Evolutionary conservation across 2,113 vertebrate genomes (phyloP).

Genomic region (Girardinichthys multiradiatus): DNA sequence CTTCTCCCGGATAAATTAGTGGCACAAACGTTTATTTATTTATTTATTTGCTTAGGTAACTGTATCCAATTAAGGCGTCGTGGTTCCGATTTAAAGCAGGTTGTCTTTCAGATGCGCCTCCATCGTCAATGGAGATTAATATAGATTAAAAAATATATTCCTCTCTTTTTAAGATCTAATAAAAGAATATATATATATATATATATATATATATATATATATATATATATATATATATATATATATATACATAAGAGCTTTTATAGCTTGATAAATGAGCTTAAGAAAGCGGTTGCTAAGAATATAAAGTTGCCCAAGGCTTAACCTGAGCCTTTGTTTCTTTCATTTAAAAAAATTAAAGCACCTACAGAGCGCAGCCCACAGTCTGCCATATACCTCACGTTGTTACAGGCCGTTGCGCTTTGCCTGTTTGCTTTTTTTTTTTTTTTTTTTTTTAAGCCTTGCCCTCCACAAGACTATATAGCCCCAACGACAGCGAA

Average conservation of each 20-base stretch:
- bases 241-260: constrained; percentile 11
- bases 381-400: constrained; percentile 34
- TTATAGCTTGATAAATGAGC: constrained; percentile 47
- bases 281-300: constrained; percentile 27
- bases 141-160: not conserved
- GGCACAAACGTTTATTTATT: constrained; percentile 14
- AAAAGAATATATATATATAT: too few relatives aligned
- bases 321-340: constrained; percentile 69
- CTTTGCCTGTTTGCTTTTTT: constrained; percentile 70
- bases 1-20: not conserved
- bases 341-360: constrained; percentile 49
- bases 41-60: too few relatives aligned
- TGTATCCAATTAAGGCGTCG: not conserved
- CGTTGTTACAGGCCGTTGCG: constrained; percentile 69
- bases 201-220: too few relatives aligned
- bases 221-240: too few relatives aligned
- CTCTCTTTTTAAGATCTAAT: not conserved
- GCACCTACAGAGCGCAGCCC: constrained; percentile 55
- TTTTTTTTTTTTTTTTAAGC: constrained; percentile 80
- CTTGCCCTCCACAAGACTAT: constrained; percentile 87
- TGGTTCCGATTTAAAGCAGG: not conserved
- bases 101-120: constrained; percentile 6
- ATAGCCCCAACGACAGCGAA: constrained; percentile 84
- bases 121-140: constrained; percentile 10
- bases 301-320: constrained; percentile 59